Evolutionary conservation across 2,888 invertebrate species (phyloP).

Genomic region (Anoplius nigerrimus): DNA sequence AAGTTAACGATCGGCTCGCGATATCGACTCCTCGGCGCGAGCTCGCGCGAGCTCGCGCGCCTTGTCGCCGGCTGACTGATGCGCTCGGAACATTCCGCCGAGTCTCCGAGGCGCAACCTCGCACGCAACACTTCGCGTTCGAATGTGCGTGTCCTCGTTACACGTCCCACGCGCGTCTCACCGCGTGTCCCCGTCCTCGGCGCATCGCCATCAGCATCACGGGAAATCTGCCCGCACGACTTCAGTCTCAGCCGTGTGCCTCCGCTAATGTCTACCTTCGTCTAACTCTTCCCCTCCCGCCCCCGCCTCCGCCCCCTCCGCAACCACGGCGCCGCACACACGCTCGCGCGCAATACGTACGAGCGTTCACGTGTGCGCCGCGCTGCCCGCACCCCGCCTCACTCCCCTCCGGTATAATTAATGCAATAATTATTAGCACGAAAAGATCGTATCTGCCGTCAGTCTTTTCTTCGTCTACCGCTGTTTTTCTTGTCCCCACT

Average conservation of each 20-base stretch:
- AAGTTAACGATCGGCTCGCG: not conserved
- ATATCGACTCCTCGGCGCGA: not conserved
- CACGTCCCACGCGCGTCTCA: constrained; percentile 34
- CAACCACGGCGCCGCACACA: constrained; percentile 13
- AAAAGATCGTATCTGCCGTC: constrained; percentile 65
- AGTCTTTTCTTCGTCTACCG: constrained; percentile 61
- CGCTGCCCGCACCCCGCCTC: not conserved
- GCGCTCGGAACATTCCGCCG: not conserved
- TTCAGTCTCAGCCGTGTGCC: constrained; percentile 55
- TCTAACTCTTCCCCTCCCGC: constrained; percentile 30
- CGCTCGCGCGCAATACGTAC: constrained; percentile 24
- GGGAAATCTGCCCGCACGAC: constrained; percentile 52
- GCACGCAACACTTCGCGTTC: not conserved
- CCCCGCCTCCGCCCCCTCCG: constrained; percentile 13
- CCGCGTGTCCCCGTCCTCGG: constrained; percentile 2
- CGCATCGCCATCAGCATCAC: constrained; percentile 15
- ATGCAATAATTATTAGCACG: constrained; percentile 71
- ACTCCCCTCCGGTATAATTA: constrained; percentile 57
- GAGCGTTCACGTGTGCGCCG: constrained; percentile 22
- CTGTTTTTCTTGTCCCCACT: constrained; percentile 58
- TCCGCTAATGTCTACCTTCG: constrained; percentile 47
- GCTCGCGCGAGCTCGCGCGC: not conserved
- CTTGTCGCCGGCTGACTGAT: not conserved
- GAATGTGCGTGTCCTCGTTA: constrained; percentile 42
- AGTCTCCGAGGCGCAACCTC: constrained; percentile 1